These are phyloP conservation scores for Brevimyrus niger DNA, from an alignment of 2,113 vertebrate species.

Conservation along the genomic window DNA sequence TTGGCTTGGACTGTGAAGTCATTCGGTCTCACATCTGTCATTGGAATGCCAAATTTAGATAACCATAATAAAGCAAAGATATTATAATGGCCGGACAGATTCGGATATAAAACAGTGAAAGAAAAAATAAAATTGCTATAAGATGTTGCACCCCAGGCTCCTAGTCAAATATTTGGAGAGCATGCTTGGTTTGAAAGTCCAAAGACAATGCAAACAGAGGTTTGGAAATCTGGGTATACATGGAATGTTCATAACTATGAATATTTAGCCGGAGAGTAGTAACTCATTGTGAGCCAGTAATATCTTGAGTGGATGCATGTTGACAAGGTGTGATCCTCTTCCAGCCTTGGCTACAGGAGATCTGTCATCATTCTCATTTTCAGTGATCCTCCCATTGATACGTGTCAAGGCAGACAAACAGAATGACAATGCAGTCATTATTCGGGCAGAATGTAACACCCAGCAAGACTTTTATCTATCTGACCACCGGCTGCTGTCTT, in stretches of 20 bases:
- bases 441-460: not conserved
- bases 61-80: not conserved
- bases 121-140: not conserved
- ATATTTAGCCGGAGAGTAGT: not conserved
- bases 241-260: slow-evolving; percentile 14
- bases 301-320: not conserved
- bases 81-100: not conserved
- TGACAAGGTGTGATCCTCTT: slow-evolving; percentile 8
- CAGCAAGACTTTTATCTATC: not conserved
- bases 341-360: slow-evolving; percentile 22
- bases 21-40: not conserved
- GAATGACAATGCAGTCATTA: not conserved
- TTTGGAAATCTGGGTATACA: not conserved
- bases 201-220: not conserved
- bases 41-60: not conserved
- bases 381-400: not conserved
- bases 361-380: not conserved
- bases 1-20: not conserved
- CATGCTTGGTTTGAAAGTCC: not conserved
- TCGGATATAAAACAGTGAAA: not conserved
- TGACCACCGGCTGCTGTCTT: not conserved
- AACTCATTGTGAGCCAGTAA: slow-evolving; percentile 17
- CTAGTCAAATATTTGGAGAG: not conserved
- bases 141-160: not conserved
- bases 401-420: not conserved